Conservation (phyloP, 2,113 vertebrate species). For the Salvelinus namaycush region DNA sequence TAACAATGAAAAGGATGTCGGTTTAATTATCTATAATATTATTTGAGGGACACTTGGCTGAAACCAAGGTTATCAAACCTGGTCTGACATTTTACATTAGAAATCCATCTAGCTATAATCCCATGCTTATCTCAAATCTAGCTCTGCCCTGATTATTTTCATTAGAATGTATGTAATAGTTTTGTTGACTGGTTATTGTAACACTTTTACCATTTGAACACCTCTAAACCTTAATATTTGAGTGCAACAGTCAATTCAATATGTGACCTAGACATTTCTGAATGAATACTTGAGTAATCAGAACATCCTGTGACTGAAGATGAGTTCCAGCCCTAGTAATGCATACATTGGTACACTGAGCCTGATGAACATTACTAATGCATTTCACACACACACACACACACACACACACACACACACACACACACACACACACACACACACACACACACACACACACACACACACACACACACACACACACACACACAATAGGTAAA, state of each 20-base stretch:
- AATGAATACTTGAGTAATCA: not conserved
- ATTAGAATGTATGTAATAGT: not conserved
- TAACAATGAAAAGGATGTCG: not conserved
- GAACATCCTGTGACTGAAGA: not conserved
- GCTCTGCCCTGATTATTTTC: not conserved
- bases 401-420: not conserved
- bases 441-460: not conserved
- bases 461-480: not conserved
- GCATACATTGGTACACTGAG: not conserved
- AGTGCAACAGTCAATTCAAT: not conserved
- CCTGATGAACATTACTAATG: not conserved
- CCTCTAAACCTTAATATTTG: not conserved
- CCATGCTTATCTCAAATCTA: not conserved
- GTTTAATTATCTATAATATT: not conserved
- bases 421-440: not conserved
- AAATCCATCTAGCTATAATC: not conserved
- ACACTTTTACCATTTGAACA: not conserved
- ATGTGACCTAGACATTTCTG: not conserved
- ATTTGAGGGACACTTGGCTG: not conserved
- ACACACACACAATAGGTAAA: slow-evolving; percentile 9
- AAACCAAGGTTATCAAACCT: not conserved
- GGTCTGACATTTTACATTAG: not conserved
- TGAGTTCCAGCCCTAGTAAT: not conserved
- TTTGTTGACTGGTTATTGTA: not conserved
- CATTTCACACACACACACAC: not conserved